Conservation (phyloP, 2,888 invertebrate genomes). For the Lepidocyrtoides sp. region DNA sequence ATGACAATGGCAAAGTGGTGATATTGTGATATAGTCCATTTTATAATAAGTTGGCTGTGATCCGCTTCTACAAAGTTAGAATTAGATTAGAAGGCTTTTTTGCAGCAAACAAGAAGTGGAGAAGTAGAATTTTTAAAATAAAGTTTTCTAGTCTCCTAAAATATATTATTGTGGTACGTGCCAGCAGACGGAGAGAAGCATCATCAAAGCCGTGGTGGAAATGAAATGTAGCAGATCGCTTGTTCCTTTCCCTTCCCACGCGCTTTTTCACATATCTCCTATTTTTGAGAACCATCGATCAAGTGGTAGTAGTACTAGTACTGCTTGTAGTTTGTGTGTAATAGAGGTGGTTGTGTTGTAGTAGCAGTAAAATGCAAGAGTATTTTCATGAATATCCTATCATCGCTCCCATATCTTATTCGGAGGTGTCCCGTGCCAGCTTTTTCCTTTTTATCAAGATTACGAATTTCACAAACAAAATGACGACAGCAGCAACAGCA, state of each 20-base stretch:
- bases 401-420: constrained; percentile 69
- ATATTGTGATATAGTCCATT: neutral
- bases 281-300: constrained; percentile 64
- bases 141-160: constrained; percentile 18
- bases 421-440: constrained; percentile 56
- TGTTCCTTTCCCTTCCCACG: constrained; percentile 68
- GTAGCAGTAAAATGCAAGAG: constrained; percentile 3
- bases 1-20: constrained; percentile 3
- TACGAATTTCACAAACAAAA: constrained; percentile 32
- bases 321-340: constrained; percentile 13
- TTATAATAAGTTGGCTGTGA: neutral
- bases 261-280: constrained; percentile 41
- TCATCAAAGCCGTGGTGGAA: constrained; percentile 35
- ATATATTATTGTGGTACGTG: constrained; percentile 57
- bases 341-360: constrained; percentile 1
- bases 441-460: constrained; percentile 51
- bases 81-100: neutral
- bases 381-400: constrained; percentile 63
- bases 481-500: neutral
- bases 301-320: constrained; percentile 52
- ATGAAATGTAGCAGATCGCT: constrained; percentile 72
- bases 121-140: neutral
- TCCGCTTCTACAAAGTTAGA: neutral
- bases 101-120: neutral
- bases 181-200: constrained; percentile 9